These are phyloP conservation scores for Rattus rattus DNA, from an alignment of 2,113 vertebrate genomes.

Conservation along the genomic window DNA sequence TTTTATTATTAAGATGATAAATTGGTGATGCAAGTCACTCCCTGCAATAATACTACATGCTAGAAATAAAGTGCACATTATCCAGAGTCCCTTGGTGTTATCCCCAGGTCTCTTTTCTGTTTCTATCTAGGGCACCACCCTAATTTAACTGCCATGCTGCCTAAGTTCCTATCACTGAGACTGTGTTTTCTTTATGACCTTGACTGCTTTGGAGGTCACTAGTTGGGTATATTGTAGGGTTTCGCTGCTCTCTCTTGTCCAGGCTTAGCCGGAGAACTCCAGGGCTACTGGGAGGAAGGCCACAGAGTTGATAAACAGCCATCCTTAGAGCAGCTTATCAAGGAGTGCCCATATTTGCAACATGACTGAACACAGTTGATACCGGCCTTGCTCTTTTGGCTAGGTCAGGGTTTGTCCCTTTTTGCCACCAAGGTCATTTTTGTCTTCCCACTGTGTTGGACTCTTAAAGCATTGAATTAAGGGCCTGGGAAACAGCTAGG, in stretches of 20 bases:
- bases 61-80: background rate
- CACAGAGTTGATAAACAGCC: background rate
- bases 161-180: background rate
- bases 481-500: background rate
- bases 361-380: background rate
- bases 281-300: background rate
- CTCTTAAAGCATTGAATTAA: background rate
- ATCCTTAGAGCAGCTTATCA: background rate
- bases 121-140: accelerated
- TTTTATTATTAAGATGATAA: background rate
- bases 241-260: background rate
- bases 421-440: background rate
- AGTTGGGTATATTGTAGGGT: background rate
- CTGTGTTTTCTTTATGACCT: background rate
- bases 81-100: background rate
- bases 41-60: background rate
- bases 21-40: background rate
- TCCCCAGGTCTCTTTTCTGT: background rate
- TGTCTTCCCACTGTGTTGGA: background rate
- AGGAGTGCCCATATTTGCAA: background rate
- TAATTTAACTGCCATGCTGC: background rate
- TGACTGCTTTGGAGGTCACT: background rate
- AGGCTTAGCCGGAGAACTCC: background rate
- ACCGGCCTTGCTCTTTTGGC: background rate
- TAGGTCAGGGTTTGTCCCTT: background rate